These are phyloP conservation scores for Numida meleagris DNA, from an alignment of 2,113 vertebrate species.

Conservation along the genomic window DNA sequence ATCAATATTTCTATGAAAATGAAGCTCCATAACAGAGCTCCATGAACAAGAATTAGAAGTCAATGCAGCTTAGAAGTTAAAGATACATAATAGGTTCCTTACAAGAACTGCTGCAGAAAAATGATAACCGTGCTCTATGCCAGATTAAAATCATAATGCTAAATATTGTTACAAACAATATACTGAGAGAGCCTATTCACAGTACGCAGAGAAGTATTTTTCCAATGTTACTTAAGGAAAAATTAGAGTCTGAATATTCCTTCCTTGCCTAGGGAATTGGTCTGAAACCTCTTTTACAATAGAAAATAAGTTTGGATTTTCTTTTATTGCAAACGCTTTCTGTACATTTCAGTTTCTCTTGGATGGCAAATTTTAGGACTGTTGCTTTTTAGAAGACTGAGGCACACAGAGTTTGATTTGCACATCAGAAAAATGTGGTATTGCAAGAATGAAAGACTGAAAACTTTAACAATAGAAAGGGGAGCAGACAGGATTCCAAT, in stretches of 20 bases:
- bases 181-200: neutral
- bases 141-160: neutral
- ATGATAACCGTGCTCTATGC: neutral
- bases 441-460: neutral
- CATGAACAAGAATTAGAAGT: neutral
- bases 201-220: neutral
- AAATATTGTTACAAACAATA: neutral
- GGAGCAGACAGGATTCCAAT: neutral
- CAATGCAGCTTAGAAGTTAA: neutral
- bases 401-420: neutral
- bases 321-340: neutral
- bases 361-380: neutral
- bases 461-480: neutral
- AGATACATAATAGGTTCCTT: neutral
- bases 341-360: neutral
- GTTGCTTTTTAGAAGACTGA: neutral
- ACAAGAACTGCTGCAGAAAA: neutral
- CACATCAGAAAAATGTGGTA: neutral
- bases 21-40: neutral
- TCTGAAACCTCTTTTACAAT: neutral
- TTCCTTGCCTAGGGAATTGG: neutral
- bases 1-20: neutral
- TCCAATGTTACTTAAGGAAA: neutral
- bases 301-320: neutral
- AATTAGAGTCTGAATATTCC: neutral